Evolutionary conservation across 2,797 vertebrate species (phyloP).

Genomic region (Catamblyrhynchus diadema): DNA sequence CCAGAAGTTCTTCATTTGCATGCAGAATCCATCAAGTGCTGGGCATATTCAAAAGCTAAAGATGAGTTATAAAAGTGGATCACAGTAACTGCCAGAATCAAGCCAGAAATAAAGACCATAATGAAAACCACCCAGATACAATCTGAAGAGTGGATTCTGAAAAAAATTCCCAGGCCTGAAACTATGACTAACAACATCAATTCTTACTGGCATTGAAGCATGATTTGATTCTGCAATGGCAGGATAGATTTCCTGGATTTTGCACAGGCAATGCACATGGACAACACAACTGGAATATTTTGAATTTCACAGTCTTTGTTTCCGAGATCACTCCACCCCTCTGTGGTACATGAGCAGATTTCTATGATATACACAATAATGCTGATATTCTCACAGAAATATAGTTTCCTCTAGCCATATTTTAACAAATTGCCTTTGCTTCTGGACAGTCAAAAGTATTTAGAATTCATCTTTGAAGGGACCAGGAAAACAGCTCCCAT

Average conservation of each 20-base stretch:
- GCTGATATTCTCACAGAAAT: not conserved
- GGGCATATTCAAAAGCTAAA: not conserved
- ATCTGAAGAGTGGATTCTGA: not conserved
- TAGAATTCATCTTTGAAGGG: not conserved
- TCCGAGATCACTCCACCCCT: fast-evolving
- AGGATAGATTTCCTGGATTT: not conserved
- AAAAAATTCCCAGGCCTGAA: not conserved
- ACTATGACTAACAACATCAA: not conserved
- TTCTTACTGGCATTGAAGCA: not conserved
- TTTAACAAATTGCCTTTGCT: not conserved
- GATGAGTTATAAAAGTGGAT: not conserved
- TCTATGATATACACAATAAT: not conserved
- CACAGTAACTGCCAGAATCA: not conserved
- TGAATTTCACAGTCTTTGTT: not conserved
- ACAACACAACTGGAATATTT: not conserved
- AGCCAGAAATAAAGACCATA: not conserved
- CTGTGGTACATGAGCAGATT: not conserved
- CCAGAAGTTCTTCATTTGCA: not conserved
- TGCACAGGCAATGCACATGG: not conserved
- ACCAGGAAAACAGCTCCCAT: not conserved
- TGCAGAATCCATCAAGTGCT: not conserved
- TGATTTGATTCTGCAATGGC: not conserved
- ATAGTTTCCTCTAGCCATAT: not conserved
- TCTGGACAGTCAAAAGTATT: not conserved
- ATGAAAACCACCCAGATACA: not conserved